Evolutionary conservation across 2,113 vertebrate genomes (phyloP), one percentile per base, ranked within the genome.

Genomic region (Cryptomyrus ogoouensis): DNA sequence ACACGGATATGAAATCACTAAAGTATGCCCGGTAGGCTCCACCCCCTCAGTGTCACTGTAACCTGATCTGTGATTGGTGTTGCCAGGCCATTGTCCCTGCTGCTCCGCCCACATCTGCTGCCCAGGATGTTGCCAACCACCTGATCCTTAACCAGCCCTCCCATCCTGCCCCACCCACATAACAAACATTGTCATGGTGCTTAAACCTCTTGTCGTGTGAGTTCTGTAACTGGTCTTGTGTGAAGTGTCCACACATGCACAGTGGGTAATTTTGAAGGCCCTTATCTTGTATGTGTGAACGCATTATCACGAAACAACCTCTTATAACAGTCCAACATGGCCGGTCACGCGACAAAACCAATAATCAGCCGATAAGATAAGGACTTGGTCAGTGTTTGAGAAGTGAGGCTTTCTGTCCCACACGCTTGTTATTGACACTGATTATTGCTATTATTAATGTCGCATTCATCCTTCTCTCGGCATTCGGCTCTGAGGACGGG

Each of bases 111-210:
- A 80, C 15, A 80, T 80, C 35, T 42, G 15, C 35, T 42, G 17
- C 15, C 74, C 74, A 17, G 35, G 74, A 80, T 80, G 74, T 8
- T 19, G 31, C 1, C 15, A 42, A 35, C 35, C 35, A 42, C 74
- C 74, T 80, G 74, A 35, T 80, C 74, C 74, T 74, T 74, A 74
- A 15, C 27, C 66, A 70, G n/a, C 66, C 66, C 66, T 15, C 70
- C 31, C 35, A 17, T 42, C 31, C 35, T 80, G 74, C 35, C 74
- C 35, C 74, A 42, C 74, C 35, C 13, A 19, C 35, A 80, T 80
- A 80, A 80, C 74, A 80, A 80, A 80, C 74, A 80, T 42, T 80
- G 74, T 80, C 74, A 80, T 19, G 74, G 74, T 19, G 74, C 74
- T 17, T 80, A 80, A 39, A 19, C 74, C 74, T 42, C 74, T 42